Conservation (phyloP, 1,140 invertebrate genomes). For the Eufriesea mexicana region DNA sequence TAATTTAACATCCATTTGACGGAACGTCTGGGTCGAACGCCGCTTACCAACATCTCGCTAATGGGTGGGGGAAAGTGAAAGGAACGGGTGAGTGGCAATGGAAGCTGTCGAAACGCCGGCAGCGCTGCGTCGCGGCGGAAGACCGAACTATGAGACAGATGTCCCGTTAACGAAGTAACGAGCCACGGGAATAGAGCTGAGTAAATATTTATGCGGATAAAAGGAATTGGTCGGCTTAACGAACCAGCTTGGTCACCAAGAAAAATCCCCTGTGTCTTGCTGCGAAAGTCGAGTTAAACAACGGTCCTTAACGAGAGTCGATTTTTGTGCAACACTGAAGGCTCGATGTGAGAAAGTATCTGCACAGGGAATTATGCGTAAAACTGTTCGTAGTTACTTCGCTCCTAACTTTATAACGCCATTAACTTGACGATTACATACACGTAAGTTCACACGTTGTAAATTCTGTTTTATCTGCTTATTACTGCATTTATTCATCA, state of each 20-base stretch:
- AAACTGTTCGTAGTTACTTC: neutral
- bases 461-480: too few relatives aligned
- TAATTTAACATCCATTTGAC: constrained; percentile 37
- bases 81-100: neutral
- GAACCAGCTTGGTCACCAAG: neutral
- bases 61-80: neutral
- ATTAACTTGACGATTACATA: neutral
- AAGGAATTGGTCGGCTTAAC: constrained; percentile 22
- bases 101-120: neutral
- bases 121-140: neutral
- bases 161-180: constrained; percentile 37
- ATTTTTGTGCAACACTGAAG: neutral
- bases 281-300: neutral
- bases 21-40: constrained; percentile 3
- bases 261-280: neutral
- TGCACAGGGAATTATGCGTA: neutral
- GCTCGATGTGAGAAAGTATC: neutral
- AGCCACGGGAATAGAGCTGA: neutral
- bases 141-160: neutral
- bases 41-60: constrained; percentile 9
- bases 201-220: constrained; percentile 28
- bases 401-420: neutral
- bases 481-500: too few relatives aligned
- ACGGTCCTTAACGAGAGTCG: neutral
- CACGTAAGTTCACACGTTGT: too few relatives aligned